Evolutionary conservation across 2,797 vertebrate species (phyloP).

Genomic region (Myotis daubentonii): DNA sequence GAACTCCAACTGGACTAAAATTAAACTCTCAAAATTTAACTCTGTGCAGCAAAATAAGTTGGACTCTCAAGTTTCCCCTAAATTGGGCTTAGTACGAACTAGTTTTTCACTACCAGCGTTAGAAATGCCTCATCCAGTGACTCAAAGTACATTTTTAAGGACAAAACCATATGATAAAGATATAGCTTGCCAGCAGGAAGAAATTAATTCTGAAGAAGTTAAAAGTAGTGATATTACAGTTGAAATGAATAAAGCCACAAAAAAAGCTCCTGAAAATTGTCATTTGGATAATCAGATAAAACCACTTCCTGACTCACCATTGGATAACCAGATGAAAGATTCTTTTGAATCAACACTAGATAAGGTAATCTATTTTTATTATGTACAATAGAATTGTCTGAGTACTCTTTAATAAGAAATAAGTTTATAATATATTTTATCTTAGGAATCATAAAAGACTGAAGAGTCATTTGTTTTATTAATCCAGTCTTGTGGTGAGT

Average conservation of each 20-base stretch:
- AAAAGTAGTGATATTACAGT: slow-evolving; percentile 73
- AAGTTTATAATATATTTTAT: slow-evolving; percentile 42
- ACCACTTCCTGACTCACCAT: slow-evolving; percentile 76
- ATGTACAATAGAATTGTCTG: not conserved
- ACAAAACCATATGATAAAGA: slow-evolving; percentile 71
- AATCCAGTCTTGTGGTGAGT: not conserved
- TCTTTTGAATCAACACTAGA: slow-evolving; percentile 82
- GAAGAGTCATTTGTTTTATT: slow-evolving; percentile 45
- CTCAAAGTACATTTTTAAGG: slow-evolving; percentile 74
- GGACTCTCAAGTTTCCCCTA: slow-evolving; percentile 81
- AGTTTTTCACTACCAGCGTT: slow-evolving; percentile 77
- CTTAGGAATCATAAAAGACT: slow-evolving; percentile 22
- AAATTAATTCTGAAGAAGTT: slow-evolving; percentile 77
- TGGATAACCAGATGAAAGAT: slow-evolving; percentile 83
- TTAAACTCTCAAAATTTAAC: slow-evolving; percentile 95
- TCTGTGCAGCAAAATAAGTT: slow-evolving; percentile 90
- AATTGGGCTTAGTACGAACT: slow-evolving; percentile 79
- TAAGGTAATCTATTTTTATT: slow-evolving; percentile 86
- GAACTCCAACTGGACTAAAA: slow-evolving; percentile 96
- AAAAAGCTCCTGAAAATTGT: slow-evolving; percentile 83
- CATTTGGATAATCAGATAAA: slow-evolving; percentile 83
- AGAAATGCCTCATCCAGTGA: slow-evolving; percentile 79
- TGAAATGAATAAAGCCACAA: slow-evolving; percentile 72
- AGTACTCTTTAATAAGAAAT: slow-evolving; percentile 47
- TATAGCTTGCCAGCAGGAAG: slow-evolving; percentile 74